phyloP scores from a whole-genome alignment of 2,888 invertebrate genomes.

The Pinctada fucata region DNA sequence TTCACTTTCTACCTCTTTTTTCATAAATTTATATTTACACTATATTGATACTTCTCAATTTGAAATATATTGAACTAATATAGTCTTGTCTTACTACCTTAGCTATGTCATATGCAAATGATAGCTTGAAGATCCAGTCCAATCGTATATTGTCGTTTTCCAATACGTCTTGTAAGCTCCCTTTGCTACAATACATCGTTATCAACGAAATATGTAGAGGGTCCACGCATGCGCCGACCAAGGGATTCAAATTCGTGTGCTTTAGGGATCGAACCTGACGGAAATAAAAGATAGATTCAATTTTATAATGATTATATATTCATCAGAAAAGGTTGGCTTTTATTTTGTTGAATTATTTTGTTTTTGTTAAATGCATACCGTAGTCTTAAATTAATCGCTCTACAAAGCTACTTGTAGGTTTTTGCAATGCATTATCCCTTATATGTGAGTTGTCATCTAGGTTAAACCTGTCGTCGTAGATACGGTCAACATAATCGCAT shows the following conservation, averaged over 20 bases:
- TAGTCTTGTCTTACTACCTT: conserved; percentile 44
- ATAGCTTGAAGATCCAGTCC: conserved; percentile 71
- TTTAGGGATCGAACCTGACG: conserved; percentile 88
- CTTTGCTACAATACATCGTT: conserved; percentile 88
- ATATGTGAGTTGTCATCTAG: no score
- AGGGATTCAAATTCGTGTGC: conserved; percentile 89
- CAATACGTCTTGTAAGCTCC: conserved; percentile 81
- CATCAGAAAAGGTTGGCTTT: not conserved
- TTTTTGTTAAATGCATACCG: not conserved
- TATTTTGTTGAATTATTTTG: not conserved
- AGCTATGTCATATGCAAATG: conserved; percentile 66
- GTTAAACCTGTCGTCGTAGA: no score
- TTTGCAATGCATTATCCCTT: no score
- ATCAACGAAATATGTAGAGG: conserved; percentile 86
- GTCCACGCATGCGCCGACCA: conserved; percentile 90
- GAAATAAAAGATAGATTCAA: not conserved
- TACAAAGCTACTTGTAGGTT: no score
- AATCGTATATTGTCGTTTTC: conserved; percentile 70
- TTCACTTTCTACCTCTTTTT: no score
- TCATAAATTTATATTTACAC: no score
- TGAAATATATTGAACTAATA: no score
- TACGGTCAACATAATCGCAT: no score
- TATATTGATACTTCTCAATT: no score
- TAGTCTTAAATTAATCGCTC: no score
- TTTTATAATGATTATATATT: not conserved